Conservation (phyloP, 2,797 vertebrate genomes). For the Rousettus madagascariensis region DNA sequence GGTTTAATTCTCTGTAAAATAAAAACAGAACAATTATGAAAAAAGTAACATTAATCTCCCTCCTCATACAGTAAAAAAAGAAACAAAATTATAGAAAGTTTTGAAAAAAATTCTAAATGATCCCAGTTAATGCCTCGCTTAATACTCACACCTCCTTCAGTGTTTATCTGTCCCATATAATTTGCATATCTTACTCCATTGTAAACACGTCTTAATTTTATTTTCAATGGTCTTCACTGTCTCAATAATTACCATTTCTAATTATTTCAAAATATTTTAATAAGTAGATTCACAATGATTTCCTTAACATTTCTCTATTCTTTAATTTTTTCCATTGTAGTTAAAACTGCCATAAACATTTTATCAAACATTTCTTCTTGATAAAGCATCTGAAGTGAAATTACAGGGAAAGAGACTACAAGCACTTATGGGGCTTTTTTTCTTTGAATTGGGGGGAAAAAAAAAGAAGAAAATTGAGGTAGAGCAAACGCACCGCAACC, state of each 20-base stretch:
- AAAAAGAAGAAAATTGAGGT: too few species aligned
- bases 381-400: not conserved
- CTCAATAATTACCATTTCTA: not conserved
- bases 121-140: not conserved
- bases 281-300: not conserved
- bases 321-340: not conserved
- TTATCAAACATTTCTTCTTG: not conserved
- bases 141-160: not conserved
- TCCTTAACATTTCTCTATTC: not conserved
- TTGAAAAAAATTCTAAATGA: not conserved
- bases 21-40: not conserved
- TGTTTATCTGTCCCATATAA: not conserved
- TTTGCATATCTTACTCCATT: not conserved
- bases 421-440: rapidly evolving
- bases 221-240: not conserved
- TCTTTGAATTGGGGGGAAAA: too few species aligned
- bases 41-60: not conserved
- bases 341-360: not conserved
- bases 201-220: not conserved
- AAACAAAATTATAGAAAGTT: not conserved
- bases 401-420: too few species aligned
- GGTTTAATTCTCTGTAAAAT: not conserved
- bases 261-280: not conserved
- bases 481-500: not conserved
- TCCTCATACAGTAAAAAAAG: not conserved